A percentile compares a stretch with the other conserved stretches of the same genome.
Conservation (phyloP, 2,888 invertebrate species). For the Parnassius smintheus region DNA sequence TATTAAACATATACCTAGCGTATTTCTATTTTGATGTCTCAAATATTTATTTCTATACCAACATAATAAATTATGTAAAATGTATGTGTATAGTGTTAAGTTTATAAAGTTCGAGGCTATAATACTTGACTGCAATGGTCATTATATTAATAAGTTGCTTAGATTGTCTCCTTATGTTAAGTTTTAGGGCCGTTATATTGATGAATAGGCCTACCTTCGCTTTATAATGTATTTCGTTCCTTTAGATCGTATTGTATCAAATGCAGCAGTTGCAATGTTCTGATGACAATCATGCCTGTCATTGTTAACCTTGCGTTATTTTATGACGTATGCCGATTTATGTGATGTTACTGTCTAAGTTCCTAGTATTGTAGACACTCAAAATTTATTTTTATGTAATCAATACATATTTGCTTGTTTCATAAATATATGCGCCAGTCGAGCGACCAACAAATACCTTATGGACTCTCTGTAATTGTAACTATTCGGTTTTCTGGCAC, state of each 20-base stretch:
- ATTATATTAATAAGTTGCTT: neutral
- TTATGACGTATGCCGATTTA: neutral
- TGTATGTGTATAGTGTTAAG: neutral
- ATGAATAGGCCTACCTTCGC: neutral
- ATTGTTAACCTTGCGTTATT: neutral
- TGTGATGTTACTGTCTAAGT: too few relatives aligned
- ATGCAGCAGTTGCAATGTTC: neutral
- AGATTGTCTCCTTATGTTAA: neutral
- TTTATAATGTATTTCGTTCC: neutral
- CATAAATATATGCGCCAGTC: too few relatives aligned
- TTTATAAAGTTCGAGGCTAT: slow-evolving; percentile 10
- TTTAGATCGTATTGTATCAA: neutral
- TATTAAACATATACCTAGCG: too few relatives aligned
- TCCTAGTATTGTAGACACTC: too few relatives aligned
- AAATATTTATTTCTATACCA: too few relatives aligned
- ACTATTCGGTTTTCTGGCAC: too few relatives aligned
- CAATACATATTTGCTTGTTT: too few relatives aligned
- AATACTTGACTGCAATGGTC: slow-evolving; percentile 8
- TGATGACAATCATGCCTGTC: neutral
- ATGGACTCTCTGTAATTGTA: too few relatives aligned
- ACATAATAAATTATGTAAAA: too few relatives aligned
- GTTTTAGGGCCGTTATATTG: neutral
- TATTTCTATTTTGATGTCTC: too few relatives aligned
- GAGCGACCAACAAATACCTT: too few relatives aligned
- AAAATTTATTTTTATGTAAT: too few relatives aligned